Evolutionary conservation across 2,888 invertebrate genomes (phyloP).

Genomic region (Xanthia icteritia): DNA sequence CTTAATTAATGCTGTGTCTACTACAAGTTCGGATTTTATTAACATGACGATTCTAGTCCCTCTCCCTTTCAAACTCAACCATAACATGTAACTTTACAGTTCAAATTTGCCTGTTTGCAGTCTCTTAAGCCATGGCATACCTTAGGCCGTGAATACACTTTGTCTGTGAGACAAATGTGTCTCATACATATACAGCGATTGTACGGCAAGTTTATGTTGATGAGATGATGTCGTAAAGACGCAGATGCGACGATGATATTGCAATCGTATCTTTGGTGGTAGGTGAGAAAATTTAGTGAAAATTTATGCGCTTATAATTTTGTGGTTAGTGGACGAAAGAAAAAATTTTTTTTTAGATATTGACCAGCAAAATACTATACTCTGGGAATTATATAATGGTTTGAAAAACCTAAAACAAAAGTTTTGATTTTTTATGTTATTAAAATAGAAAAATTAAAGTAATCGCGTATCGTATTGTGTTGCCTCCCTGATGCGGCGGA

Average conservation of each 20-base stretch:
- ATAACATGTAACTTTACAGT: constrained; percentile 38
- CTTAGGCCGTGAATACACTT: constrained; percentile 78
- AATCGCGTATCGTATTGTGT: too few species aligned
- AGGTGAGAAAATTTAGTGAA: constrained; percentile 24
- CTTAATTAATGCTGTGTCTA: constrained; percentile 79
- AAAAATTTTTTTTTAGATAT: too few species aligned
- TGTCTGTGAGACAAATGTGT: constrained; percentile 80
- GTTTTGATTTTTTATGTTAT: too few species aligned
- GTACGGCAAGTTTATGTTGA: constrained; percentile 69
- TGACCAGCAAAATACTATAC: too few species aligned
- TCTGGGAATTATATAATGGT: too few species aligned
- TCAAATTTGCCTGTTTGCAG: constrained; percentile 26
- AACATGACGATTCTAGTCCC: constrained; percentile 67
- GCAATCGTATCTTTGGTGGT: constrained; percentile 48
- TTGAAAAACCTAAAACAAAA: too few species aligned
- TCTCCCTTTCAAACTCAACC: constrained; percentile 34
- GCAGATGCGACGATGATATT: constrained; percentile 65
- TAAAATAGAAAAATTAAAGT: too few species aligned
- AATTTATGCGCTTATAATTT: constrained; percentile 31
- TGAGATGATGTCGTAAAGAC: constrained; percentile 60
- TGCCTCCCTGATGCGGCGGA: too few species aligned
- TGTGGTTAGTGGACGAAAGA: neutral
- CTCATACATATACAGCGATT: constrained; percentile 77
- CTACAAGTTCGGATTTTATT: constrained; percentile 77
- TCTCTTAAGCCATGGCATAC: constrained; percentile 68